Base-by-base conservation (phyloP, 1,140 invertebrate species). In the Copidosoma floridanum region DNA sequence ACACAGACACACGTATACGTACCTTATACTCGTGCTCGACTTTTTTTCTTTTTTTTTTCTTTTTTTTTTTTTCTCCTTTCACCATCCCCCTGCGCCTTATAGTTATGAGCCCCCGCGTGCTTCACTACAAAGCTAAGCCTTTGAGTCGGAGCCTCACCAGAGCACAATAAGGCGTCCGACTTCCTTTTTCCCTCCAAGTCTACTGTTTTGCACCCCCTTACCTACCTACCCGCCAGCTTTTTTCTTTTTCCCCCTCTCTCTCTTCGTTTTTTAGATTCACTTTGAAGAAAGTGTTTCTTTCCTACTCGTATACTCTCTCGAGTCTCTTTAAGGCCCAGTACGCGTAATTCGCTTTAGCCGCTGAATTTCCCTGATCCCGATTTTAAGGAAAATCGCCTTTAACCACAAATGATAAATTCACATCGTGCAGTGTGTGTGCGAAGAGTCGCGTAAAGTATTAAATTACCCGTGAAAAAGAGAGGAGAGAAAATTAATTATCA, bases 121-220 rank as follows among this genome's bases (percentile, higher is more conserved):
- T 67, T 71, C 65, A 72, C 66, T 73, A 78, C 69, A 79, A 80
- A 79, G 76, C 75, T 76, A 75, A 80, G 78, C 77, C 78, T 81
- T 81, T 81, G 79, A 79, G 72, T 79, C 75, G 67, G 57, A 77
- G 76, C 77, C 75, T 77, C 73, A 73, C 75, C 73, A 68, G 65
- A 69, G 68, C 69, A 79, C 77, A 81, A 81, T 81, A 81, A 81
- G 74, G 78, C 76, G 73, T 71, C 68, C 73, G 73, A 78, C 75
- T 80, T 79, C 69, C 70, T 74, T 69, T 72, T 72, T 69, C 27
- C 51, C 57, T 54, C 52, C 57, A 29, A 51, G 52, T 51, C 48
- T 38, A n/a, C 57, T 56, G 53, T 59, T 18, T 51, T 58, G 29
- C 47, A 21, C 53, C 24, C 12, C 8, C 32, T 10, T n/a, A n/a